A percentile compares a stretch with the other conserved stretches of the same genome.
Evolutionary conservation across 2,113 vertebrate genomes (phyloP).

Genomic region (Choloepus hoffmanni): DNA sequence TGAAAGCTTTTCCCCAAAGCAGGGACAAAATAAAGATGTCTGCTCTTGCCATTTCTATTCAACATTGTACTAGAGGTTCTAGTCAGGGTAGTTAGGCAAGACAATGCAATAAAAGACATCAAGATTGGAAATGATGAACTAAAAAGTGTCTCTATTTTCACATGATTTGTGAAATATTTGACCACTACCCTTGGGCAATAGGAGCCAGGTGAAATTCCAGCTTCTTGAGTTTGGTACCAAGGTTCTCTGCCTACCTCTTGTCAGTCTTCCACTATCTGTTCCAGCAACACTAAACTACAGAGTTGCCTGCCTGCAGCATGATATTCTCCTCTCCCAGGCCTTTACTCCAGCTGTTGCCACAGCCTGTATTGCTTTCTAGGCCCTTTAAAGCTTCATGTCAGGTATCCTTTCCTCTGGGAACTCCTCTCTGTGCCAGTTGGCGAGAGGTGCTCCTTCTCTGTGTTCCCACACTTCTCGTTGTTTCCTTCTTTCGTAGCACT

Average conservation of each 20-base stretch:
- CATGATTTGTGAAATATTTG: neutral
- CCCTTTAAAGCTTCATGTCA: neutral
- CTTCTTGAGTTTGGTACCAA: neutral
- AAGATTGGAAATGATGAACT: too few relatives aligned
- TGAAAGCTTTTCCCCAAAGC: too few relatives aligned
- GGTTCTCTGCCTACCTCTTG: conserved; percentile 11
- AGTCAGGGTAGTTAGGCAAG: too few relatives aligned
- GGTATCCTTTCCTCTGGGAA: neutral
- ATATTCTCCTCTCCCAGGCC: neutral
- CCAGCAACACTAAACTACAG: neutral
- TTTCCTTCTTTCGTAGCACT: neutral
- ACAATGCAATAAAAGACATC: too few relatives aligned
- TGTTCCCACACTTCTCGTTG: neutral
- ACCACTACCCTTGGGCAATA: neutral
- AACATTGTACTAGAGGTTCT: too few relatives aligned
- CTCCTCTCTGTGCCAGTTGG: neutral
- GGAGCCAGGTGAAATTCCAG: neutral
- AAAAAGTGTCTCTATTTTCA: too few relatives aligned
- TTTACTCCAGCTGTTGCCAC: neutral
- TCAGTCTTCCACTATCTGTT: neutral
- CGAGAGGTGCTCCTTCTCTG: neutral
- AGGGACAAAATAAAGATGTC: too few relatives aligned
- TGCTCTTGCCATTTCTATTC: too few relatives aligned
- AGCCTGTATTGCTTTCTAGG: neutral
- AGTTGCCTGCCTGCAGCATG: neutral